Evolutionary conservation across 2,113 vertebrate species (phyloP), one percentile per base, ranked within the genome.

Genomic region (Tachuris rubrigastra): DNA sequence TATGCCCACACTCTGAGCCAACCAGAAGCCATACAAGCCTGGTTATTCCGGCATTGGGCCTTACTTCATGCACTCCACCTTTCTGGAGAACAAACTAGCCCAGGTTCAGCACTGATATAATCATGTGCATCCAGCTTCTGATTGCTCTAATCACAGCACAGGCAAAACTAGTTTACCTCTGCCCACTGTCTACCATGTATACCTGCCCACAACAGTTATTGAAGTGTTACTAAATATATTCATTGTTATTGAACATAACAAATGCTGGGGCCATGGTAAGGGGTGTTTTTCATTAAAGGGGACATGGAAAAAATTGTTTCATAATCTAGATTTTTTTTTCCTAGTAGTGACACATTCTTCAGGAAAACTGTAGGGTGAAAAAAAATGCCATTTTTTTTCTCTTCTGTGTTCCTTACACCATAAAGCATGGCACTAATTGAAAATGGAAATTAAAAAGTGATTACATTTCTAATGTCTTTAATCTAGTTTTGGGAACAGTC

Each of bases 311-410:
- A 67, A 5, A 23, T 4, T 66, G 6, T n/a, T 93, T n/a, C 14
- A n/a, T 4, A 62, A 22, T 21, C 21, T 37, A 53, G 13, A 6
- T 74, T 5, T 3, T 9, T 28, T 84, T 56, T 81, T 69, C 47
- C 59, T 60, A 60, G 11, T 15, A 76, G 13, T 28, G 23, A 60
- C 24, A 66, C 21, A 89, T 14, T 10, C 14, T 66, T 84, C 80
- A 52, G 27, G 27, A 17, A 55, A 94, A 72, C 14, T 75, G 5
- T 9, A 52, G 0, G 3, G 25, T 8, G 11, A 33, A 52, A 78
- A 30, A 2, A 41, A 5, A 0, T 2, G 12, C 8, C 6, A 5
- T 25, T 25, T 33, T 78, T 78, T 35, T 16, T 8, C 4, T 6
- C 10, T 69, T 84, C 35, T 42, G 27, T 69, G 49, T 44, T 71